A percentile compares a stretch with the other conserved stretches of the same genome.
These are phyloP conservation scores for Muschampia plurimacula DNA, from an alignment of 2,888 invertebrate species.

Conservation along the genomic window DNA sequence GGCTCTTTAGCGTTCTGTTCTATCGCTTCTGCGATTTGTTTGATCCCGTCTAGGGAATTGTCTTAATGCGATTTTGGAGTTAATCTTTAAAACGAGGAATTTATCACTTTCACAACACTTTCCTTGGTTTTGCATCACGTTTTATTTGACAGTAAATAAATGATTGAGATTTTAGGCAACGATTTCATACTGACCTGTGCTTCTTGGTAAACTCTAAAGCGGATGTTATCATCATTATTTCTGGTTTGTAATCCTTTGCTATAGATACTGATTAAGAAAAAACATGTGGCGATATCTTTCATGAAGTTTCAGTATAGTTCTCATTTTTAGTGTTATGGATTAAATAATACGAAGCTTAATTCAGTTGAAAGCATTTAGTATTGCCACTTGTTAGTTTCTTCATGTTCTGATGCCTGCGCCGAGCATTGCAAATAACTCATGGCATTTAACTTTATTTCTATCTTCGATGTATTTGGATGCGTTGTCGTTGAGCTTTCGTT, in stretches of 20 bases:
- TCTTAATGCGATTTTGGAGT: slow-evolving; percentile 32
- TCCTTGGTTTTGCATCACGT: slow-evolving; percentile 69
- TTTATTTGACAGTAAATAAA: slow-evolving; percentile 53
- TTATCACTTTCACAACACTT: slow-evolving; percentile 47
- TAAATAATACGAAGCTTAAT: background rate
- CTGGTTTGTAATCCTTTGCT: slow-evolving; percentile 72
- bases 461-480: slow-evolving; percentile 64
- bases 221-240: slow-evolving; percentile 78
- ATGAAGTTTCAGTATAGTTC: background rate
- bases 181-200: slow-evolving; percentile 71
- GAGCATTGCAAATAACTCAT: slow-evolving; percentile 70
- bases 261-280: slow-evolving; percentile 34
- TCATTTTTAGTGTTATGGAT: background rate
- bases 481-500: slow-evolving; percentile 72
- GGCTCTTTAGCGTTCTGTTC: slow-evolving; percentile 62
- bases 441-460: slow-evolving; percentile 72
- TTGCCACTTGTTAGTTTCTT: slow-evolving; percentile 36
- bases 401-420: slow-evolving; percentile 53
- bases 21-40: slow-evolving; percentile 57
- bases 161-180: slow-evolving; percentile 49
- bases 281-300: slow-evolving; percentile 35
- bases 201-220: slow-evolving; percentile 86
- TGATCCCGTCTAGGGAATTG: slow-evolving; percentile 45
- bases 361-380: slow-evolving; percentile 9
- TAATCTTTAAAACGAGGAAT: slow-evolving; percentile 41